Evolutionary conservation across 2,113 vertebrate species (phyloP), one percentile per base, ranked within the genome.

Genomic region (Malurus alboscapulatus): DNA sequence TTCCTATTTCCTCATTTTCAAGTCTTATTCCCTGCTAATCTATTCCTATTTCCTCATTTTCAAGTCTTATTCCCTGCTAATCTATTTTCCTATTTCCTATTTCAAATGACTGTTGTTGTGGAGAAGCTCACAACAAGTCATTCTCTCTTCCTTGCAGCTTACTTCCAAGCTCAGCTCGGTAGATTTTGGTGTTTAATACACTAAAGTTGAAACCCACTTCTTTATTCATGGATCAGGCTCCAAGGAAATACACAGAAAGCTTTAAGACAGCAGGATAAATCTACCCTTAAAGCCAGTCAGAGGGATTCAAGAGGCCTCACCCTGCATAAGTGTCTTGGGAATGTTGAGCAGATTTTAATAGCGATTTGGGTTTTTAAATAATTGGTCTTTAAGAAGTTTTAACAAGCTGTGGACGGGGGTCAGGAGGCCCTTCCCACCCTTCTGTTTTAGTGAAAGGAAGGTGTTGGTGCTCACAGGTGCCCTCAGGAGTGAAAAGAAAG

Each of bases 361-460:
- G 17, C 12, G 53, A 63, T 40, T 50, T 59, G 16, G 10, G 3
- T 25, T 61, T 72, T 61, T 44, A 25, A 7, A 74, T 27, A 62
- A 40, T 6, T 53, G 2, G 32, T 83, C 45, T 73, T 58, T 2
- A 50, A 24, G 61, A 87, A 63, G 59, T 68, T 79, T 54, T 36
- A 80, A 29, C 48, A 51, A 58, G 59, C 32, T 65, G 26, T 83
- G 34, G 14, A 15, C 9, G 40, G 55, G 32, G 25, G 10, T 57
- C 22, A 68, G 55, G 11, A 84, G 32, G 24, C 44, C n/a, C 67
- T 65, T 69, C 9, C 19, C 0, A 0, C n/a, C 45, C 19, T n/a
- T 54, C n/a, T 77, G 34, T 15, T 61, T 61, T 32, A n/a, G 30
- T 25, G 51, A 69, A 89, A 83, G 1, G 19, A 63, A 58, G 38